phyloP scores from a whole-genome alignment of 1,140 invertebrate genomes.

The Bombus affinis region DNA sequence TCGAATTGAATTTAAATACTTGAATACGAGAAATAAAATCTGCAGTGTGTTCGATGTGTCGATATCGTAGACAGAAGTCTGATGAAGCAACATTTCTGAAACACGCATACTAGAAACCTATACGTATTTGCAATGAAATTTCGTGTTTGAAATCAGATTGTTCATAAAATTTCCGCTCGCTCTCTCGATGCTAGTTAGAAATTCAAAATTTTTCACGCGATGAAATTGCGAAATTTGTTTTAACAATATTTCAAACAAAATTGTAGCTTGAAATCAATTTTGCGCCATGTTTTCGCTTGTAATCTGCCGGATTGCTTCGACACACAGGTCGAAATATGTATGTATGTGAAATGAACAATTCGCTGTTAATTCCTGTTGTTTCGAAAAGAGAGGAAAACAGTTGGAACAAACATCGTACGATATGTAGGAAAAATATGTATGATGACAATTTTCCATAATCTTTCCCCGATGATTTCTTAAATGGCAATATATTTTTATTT shows the following conservation, averaged over 20 bases:
- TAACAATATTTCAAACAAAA: too few relatives aligned
- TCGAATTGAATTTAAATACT: too few relatives aligned
- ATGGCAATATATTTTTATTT: not conserved
- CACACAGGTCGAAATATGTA: not conserved
- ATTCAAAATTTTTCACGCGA: not conserved
- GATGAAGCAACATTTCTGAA: too few relatives aligned
- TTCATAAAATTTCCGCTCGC: not conserved
- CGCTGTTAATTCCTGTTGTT: constrained; percentile 3
- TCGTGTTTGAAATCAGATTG: not conserved
- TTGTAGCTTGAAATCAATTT: not conserved
- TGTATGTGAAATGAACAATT: not conserved
- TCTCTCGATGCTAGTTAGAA: not conserved
- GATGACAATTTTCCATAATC: not conserved
- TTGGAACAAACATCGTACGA: not conserved
- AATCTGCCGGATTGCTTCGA: not conserved
- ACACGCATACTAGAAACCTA: too few relatives aligned
- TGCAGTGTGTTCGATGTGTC: too few relatives aligned
- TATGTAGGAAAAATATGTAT: not conserved
- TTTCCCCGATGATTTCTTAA: too few relatives aligned
- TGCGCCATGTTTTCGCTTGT: not conserved
- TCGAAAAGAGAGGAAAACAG: not conserved
- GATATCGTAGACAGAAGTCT: too few relatives aligned
- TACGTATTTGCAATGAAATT: too few relatives aligned
- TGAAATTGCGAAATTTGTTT: not conserved
- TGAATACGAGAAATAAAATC: too few relatives aligned